Percentiles rank a stretch among this genome's conserved stretches.
Evolutionary conservation across 2,888 invertebrate genomes (phyloP).

Genomic region (Coecobrya sp.): DNA sequence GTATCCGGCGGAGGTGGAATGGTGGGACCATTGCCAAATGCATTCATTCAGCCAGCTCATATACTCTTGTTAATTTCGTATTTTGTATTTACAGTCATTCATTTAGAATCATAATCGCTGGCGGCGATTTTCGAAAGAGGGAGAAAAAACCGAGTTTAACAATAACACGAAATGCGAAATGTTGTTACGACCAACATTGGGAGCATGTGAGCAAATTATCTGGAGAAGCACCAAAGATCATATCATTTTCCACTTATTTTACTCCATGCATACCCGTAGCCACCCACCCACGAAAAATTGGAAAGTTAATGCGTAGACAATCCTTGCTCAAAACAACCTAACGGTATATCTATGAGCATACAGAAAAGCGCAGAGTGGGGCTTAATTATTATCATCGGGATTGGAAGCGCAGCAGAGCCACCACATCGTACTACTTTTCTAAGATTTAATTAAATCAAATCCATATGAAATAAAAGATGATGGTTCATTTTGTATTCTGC

Average conservation of each 20-base stretch:
- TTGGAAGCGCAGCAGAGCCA: not conserved
- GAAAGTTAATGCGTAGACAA: not conserved
- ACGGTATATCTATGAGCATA: not conserved
- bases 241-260: not conserved
- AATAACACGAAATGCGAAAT: not conserved
- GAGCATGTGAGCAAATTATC: not conserved
- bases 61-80: slow-evolving; percentile 9
- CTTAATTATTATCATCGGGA: not conserved
- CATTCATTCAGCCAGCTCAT: slow-evolving; percentile 21
- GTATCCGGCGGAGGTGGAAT: slow-evolving; percentile 23
- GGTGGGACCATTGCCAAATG: slow-evolving; percentile 51
- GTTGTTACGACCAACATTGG: not conserved
- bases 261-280: not conserved
- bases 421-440: not conserved
- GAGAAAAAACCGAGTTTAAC: not conserved
- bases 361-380: not conserved
- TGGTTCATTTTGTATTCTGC: slow-evolving; percentile 28
- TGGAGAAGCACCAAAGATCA: not conserved
- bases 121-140: not conserved
- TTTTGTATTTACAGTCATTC: slow-evolving; percentile 8
- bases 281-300: not conserved
- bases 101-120: slow-evolving; percentile 32
- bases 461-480: slow-evolving; percentile 32
- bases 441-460: slow-evolving; percentile 56
- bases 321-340: not conserved